These are phyloP conservation scores for Drosophila nebulosa DNA, from an alignment of 1,140 invertebrate genomes.

Conservation along the genomic window DNA sequence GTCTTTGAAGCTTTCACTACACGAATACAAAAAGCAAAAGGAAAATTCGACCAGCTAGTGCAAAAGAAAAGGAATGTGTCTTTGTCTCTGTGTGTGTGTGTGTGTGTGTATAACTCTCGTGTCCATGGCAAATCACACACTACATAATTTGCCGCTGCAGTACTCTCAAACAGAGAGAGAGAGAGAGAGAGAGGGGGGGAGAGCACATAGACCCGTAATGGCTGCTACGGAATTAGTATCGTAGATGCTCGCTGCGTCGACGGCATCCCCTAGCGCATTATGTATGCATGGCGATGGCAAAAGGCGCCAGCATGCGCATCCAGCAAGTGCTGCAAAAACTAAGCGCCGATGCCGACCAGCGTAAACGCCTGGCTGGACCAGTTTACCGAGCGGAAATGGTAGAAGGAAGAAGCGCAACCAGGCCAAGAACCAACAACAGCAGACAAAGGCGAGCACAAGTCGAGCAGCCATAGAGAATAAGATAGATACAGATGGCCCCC, in stretches of 20 bases:
- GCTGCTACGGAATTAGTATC: slow-evolving; percentile 63
- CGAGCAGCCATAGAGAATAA: slow-evolving; percentile 32
- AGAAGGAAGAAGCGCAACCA: slow-evolving; percentile 19
- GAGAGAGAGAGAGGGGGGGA: neutral
- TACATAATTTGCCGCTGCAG: slow-evolving; percentile 77
- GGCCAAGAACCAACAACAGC: slow-evolving; percentile 8
- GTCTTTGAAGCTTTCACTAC: slow-evolving; percentile 28
- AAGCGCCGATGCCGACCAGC: slow-evolving; percentile 25
- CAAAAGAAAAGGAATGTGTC: slow-evolving; percentile 13
- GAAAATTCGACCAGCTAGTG: slow-evolving; percentile 49
- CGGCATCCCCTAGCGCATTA: slow-evolving; percentile 69
- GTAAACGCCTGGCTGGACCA: slow-evolving; percentile 61
- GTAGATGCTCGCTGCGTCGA: slow-evolving; percentile 26
- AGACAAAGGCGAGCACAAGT: slow-evolving; percentile 31
- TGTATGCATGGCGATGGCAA: slow-evolving; percentile 71
- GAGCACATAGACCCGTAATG: slow-evolving; percentile 25
- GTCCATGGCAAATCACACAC: slow-evolving; percentile 74
- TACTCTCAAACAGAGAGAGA: slow-evolving; percentile 23
- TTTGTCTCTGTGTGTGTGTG: slow-evolving; percentile 3
- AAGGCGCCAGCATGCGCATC: slow-evolving; percentile 8
- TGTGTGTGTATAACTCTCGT: slow-evolving; percentile 31
- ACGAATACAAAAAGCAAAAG: slow-evolving; percentile 29
- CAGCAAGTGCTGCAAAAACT: neutral
- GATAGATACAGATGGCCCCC: slow-evolving; percentile 20
- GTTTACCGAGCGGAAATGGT: neutral